A percentile compares a stretch with the other conserved stretches of the same genome.
Conservation (phyloP, 2,113 vertebrate species). For the Cepphus grylle region DNA sequence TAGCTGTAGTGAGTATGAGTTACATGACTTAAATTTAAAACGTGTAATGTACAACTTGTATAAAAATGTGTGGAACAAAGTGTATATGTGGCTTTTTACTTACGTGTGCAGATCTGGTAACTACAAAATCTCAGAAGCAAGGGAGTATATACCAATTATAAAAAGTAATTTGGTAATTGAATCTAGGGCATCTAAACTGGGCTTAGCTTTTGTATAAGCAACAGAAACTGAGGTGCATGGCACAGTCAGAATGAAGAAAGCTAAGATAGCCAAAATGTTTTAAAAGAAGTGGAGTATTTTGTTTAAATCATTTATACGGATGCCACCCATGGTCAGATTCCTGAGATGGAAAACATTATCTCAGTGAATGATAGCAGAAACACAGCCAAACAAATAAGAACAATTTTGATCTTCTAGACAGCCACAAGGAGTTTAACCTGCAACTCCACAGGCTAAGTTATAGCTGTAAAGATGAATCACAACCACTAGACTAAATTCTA, state of each 20-base stretch:
- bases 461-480: not conserved
- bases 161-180: not conserved
- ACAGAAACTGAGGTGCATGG: not conserved
- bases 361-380: not conserved
- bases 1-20: not conserved
- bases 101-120: not conserved
- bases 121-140: not conserved
- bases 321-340: not conserved
- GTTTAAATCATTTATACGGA: not conserved
- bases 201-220: not conserved
- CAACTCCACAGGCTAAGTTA: not conserved
- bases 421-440: not conserved
- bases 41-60: rapidly evolving
- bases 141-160: not conserved
- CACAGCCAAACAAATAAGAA: not conserved
- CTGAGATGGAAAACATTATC: not conserved
- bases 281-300: not conserved
- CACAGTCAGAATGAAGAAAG: not conserved
- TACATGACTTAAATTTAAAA: not conserved
- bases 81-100: not conserved
- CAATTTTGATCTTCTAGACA: not conserved
- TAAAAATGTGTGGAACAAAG: not conserved
- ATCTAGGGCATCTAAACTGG: not conserved
- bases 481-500: not conserved
- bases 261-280: not conserved